Percentiles rank a stretch among this genome's conserved stretches.
phyloP scores from a whole-genome alignment of 35 echinoderm and acorn worm genomes.

The Strongylocentrotus purpuratus region DNA sequence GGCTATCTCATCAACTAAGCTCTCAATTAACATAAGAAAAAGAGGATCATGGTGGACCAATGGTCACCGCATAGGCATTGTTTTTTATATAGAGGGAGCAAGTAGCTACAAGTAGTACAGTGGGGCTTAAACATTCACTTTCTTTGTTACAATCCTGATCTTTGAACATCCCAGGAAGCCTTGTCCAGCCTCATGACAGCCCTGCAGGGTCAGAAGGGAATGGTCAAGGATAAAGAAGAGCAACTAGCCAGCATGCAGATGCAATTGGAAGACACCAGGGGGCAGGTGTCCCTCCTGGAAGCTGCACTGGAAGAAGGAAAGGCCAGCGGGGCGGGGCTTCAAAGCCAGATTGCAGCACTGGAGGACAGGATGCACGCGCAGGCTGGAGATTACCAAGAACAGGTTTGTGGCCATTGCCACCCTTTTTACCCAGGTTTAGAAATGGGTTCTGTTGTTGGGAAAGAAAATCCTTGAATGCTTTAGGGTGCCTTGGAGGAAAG shows the following conservation, averaged over 20 bases:
- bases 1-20: too few species aligned
- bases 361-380: slow-evolving; percentile 21
- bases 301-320: background rate
- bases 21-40: too few species aligned
- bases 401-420: background rate
- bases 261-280: slow-evolving; percentile 32
- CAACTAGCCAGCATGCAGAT: background rate
- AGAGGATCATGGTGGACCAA: too few species aligned
- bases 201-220: slow-evolving; percentile 21
- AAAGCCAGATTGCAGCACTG: slow-evolving; percentile 22
- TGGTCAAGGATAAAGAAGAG: slow-evolving; percentile 16
- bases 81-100: too few species aligned
- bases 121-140: too few species aligned
- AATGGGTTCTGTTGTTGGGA: too few species aligned
- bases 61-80: too few species aligned
- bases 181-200: slow-evolving; percentile 52
- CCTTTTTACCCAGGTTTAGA: too few species aligned
- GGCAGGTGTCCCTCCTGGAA: slow-evolving; percentile 25
- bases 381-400: slow-evolving; percentile 35
- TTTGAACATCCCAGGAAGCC: slow-evolving; percentile 50
- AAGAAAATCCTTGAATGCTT: background rate
- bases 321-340: background rate
- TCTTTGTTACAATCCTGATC: too few species aligned
- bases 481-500: background rate
- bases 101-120: too few species aligned